Evolutionary conservation across 2,888 invertebrate species (phyloP).

Genomic region (Phaedon cochleariae): DNA sequence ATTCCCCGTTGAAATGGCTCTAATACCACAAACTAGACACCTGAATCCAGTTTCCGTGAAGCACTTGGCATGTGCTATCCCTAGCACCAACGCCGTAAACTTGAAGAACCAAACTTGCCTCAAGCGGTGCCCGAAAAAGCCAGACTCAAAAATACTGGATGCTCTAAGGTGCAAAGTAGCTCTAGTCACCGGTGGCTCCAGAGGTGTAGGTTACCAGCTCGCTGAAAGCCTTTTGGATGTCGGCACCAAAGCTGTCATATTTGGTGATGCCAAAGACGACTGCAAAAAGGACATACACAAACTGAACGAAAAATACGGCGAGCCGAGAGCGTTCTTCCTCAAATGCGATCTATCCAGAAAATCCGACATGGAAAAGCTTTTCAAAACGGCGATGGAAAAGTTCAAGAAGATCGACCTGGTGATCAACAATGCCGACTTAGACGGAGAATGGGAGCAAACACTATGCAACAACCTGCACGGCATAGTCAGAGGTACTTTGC

Average conservation of each 20-base stretch:
- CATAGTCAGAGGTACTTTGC: conserved; percentile 30
- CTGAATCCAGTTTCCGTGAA: not conserved
- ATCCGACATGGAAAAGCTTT: conserved; percentile 51
- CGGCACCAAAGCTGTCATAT: conserved; percentile 63
- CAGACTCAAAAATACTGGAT: conserved; percentile 2
- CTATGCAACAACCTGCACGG: conserved; percentile 59
- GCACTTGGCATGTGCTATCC: not conserved
- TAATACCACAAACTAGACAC: conserved; percentile 4
- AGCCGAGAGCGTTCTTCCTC: conserved; percentile 61
- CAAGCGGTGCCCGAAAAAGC: not conserved
- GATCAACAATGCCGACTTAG: conserved; percentile 63
- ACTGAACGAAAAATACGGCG: conserved; percentile 61
- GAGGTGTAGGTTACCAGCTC: conserved; percentile 73
- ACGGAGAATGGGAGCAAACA: conserved; percentile 51
- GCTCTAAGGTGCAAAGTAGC: conserved; percentile 66
- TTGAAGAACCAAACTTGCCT: not conserved
- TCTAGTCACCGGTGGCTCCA: conserved; percentile 73
- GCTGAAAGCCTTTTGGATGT: conserved; percentile 72
- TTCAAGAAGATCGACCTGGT: conserved; percentile 60
- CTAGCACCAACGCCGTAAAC: not conserved
- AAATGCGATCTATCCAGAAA: conserved; percentile 64
- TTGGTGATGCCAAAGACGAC: conserved; percentile 57
- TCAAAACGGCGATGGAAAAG: conserved; percentile 47
- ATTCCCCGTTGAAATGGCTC: conserved; percentile 10
- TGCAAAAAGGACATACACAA: conserved; percentile 60